Evolutionary conservation across 2,888 invertebrate genomes (phyloP).

Genomic region (Andrena hattorfiana): DNA sequence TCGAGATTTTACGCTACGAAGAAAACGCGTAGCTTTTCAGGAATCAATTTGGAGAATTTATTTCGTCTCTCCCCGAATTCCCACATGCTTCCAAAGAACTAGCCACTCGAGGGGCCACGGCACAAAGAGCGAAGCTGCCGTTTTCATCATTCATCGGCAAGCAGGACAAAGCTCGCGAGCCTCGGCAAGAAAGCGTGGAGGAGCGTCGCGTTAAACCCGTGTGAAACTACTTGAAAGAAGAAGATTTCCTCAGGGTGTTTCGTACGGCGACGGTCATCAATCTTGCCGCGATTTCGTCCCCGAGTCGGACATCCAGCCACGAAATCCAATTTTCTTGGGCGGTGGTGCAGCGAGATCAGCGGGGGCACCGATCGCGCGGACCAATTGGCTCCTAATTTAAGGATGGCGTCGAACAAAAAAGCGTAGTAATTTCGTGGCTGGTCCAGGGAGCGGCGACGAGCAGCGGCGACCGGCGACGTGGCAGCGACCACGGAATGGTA

Average conservation of each 20-base stretch:
- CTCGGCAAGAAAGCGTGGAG: slow-evolving; percentile 21
- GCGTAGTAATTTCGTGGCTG: slow-evolving; percentile 70
- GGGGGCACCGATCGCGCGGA: slow-evolving; percentile 68
- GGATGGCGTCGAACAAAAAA: slow-evolving; percentile 71
- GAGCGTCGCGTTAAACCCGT: slow-evolving; percentile 21
- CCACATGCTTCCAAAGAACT: background rate
- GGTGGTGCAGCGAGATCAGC: slow-evolving; percentile 64
- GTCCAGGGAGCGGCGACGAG: slow-evolving; percentile 45
- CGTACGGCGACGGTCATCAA: slow-evolving; percentile 59
- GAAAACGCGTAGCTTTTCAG: background rate
- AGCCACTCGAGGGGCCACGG: background rate
- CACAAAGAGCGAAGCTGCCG: background rate
- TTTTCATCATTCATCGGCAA: slow-evolving; percentile 14
- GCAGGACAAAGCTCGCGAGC: background rate
- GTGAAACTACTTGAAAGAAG: slow-evolving; percentile 38
- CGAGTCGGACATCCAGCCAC: slow-evolving; percentile 43
- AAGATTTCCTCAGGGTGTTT: slow-evolving; percentile 26
- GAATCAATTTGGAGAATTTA: background rate
- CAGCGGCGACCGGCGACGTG: background rate
- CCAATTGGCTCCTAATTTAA: slow-evolving; percentile 75
- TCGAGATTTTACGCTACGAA: background rate
- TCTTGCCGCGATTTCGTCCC: slow-evolving; percentile 65
- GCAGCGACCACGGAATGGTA: slow-evolving; percentile 49
- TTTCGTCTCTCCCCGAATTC: background rate
- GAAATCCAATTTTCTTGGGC: slow-evolving; percentile 64